phyloP scores from a whole-genome alignment of 2,113 vertebrate species.

The Typhlomys cinereus region DNA sequence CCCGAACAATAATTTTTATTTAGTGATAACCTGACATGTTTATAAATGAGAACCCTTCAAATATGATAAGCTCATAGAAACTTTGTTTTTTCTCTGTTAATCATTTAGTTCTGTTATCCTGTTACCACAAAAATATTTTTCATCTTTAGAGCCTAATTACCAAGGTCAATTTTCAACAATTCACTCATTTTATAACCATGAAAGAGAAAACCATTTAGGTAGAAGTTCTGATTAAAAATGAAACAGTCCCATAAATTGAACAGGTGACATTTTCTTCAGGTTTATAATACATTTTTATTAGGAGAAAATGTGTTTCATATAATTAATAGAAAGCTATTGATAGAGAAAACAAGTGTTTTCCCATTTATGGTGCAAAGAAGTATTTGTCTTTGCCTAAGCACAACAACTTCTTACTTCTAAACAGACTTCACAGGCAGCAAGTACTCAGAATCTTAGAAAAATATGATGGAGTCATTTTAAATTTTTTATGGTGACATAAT shows the following conservation, averaged over 20 bases:
- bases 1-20: slow-evolving; percentile 53
- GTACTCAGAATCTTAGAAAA: slow-evolving; percentile 35
- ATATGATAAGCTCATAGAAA: slow-evolving; percentile 42
- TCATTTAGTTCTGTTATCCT: slow-evolving; percentile 63
- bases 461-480: background rate
- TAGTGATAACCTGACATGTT: slow-evolving; percentile 52
- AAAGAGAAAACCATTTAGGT: slow-evolving; percentile 48
- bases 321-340: slow-evolving; percentile 51
- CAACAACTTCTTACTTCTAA: slow-evolving; percentile 19
- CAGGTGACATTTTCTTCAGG: slow-evolving; percentile 41
- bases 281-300: slow-evolving; percentile 58
- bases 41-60: slow-evolving; percentile 58
- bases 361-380: background rate
- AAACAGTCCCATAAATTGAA: slow-evolving; percentile 21
- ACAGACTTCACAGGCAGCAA: slow-evolving; percentile 55
- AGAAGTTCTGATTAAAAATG: slow-evolving; percentile 59
- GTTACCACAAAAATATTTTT: slow-evolving; percentile 60
- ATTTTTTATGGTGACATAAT: background rate
- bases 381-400: background rate
- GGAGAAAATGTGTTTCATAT: background rate
- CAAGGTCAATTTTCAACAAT: slow-evolving; percentile 63
- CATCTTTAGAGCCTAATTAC: slow-evolving; percentile 66
- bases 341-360: slow-evolving; percentile 48
- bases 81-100: slow-evolving; percentile 62
- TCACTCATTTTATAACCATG: slow-evolving; percentile 43